Evolutionary conservation across 2,888 invertebrate genomes (phyloP).

Genomic region (Gastrophysa polygoni): DNA sequence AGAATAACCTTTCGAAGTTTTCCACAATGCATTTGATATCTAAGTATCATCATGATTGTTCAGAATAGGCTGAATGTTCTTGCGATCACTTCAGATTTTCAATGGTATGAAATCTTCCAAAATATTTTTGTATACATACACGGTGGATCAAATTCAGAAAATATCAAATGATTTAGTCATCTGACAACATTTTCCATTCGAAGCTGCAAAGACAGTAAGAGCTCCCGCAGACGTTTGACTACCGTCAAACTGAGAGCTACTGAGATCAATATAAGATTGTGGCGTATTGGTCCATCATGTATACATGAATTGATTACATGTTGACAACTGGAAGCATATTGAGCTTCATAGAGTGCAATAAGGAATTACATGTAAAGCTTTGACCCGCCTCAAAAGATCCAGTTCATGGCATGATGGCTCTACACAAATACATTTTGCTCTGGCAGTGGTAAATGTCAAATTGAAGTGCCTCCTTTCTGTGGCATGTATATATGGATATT

Average conservation of each 20-base stretch:
- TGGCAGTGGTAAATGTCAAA: slow-evolving; percentile 51
- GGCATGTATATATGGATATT: slow-evolving; percentile 52
- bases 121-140: slow-evolving; percentile 28
- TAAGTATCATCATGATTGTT: no score
- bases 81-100: neutral
- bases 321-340: slow-evolving; percentile 46
- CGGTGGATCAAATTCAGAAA: slow-evolving; percentile 10
- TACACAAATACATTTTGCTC: slow-evolving; percentile 58
- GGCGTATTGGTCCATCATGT: slow-evolving; percentile 23
- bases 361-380: slow-evolving; percentile 54
- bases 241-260: no score
- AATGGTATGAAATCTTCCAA: neutral
- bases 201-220: neutral
- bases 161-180: no score
- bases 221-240: neutral
- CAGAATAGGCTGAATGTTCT: neutral
- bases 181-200: no score
- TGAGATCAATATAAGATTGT: neutral
- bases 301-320: slow-evolving; percentile 36
- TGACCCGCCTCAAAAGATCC: slow-evolving; percentile 52
- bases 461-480: slow-evolving; percentile 52
- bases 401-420: slow-evolving; percentile 58
- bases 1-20: neutral
- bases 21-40: no score
- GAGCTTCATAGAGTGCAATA: slow-evolving; percentile 53